These are phyloP conservation scores for Polia nebulosa DNA, from an alignment of 2,888 invertebrate genomes.

Conservation along the genomic window DNA sequence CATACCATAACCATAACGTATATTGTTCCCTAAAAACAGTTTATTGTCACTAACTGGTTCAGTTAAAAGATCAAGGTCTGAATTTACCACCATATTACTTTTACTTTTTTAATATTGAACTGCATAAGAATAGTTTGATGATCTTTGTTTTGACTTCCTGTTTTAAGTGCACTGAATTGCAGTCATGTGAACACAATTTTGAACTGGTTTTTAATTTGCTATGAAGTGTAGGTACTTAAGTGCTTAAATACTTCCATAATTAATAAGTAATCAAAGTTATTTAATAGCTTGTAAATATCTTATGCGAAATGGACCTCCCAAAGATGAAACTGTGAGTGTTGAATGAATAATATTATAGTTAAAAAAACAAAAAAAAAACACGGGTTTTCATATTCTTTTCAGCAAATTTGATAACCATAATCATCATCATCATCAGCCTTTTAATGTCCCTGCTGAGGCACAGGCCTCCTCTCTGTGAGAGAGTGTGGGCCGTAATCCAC, in stretches of 20 bases:
- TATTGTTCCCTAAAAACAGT: slow-evolving; percentile 1
- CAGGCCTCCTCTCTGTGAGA: too few species aligned
- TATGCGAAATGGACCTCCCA: not conserved
- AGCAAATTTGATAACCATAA: too few species aligned
- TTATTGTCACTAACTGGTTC: slow-evolving; percentile 19
- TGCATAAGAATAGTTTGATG: slow-evolving; percentile 7
- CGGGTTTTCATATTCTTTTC: too few species aligned
- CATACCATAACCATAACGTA: not conserved
- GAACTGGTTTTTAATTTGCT: slow-evolving; percentile 17
- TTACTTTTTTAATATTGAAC: slow-evolving; percentile 23
- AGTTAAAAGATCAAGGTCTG: slow-evolving; percentile 48
- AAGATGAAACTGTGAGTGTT: not conserved
- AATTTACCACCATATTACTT: slow-evolving; percentile 7
- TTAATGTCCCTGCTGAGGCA: too few species aligned
- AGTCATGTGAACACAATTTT: not conserved
- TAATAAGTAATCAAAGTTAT: not conserved
- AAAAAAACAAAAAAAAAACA: not conserved
- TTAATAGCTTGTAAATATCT: not conserved
- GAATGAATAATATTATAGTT: not conserved
- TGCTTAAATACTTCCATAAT: not conserved
- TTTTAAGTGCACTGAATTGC: not conserved
- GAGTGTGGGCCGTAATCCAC: too few species aligned
- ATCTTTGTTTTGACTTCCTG: slow-evolving; percentile 36
- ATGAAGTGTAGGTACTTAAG: not conserved
- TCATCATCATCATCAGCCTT: too few species aligned